These are phyloP conservation scores for Acanthisitta chloris DNA, from an alignment of 2,113 vertebrate species.

Conservation along the genomic window DNA sequence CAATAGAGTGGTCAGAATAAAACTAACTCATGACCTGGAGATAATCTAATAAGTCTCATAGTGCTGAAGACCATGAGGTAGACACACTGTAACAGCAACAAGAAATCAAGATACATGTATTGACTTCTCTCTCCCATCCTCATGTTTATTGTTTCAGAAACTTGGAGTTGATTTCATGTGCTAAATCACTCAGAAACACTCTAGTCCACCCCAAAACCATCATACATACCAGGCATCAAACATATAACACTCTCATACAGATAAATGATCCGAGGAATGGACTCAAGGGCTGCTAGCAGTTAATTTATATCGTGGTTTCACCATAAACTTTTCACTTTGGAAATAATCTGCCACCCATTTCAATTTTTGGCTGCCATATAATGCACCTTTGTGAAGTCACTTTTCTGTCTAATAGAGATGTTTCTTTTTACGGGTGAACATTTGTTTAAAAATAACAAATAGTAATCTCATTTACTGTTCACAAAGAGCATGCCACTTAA, in stretches of 20 bases:
- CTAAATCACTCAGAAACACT: constrained; percentile 66
- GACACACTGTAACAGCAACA: background rate
- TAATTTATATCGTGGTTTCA: constrained; percentile 60
- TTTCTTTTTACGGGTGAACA: constrained; percentile 33
- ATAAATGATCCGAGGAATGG: constrained; percentile 66
- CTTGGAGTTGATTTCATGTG: constrained; percentile 28
- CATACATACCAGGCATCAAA: constrained; percentile 44
- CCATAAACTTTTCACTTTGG: constrained; percentile 64
- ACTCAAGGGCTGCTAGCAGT: constrained; percentile 58
- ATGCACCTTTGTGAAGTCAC: constrained; percentile 61
- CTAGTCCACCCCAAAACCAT: constrained; percentile 34
- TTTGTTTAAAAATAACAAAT: constrained; percentile 64
- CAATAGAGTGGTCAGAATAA: background rate
- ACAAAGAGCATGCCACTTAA: constrained; percentile 38
- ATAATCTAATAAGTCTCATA: background rate
- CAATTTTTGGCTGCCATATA: constrained; percentile 58
- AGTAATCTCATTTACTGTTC: constrained; percentile 49
- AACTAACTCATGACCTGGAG: background rate
- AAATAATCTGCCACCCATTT: constrained; percentile 61
- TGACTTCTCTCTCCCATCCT: constrained; percentile 3
- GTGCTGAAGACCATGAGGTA: background rate
- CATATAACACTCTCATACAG: constrained; percentile 58
- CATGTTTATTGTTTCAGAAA: constrained; percentile 47
- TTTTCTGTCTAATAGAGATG: constrained; percentile 56
- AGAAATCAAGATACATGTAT: background rate